Percentiles rank a stretch among this genome's conserved stretches.
Conservation (phyloP, 2,113 vertebrate species). For the Hippocampus barbouri region DNA sequence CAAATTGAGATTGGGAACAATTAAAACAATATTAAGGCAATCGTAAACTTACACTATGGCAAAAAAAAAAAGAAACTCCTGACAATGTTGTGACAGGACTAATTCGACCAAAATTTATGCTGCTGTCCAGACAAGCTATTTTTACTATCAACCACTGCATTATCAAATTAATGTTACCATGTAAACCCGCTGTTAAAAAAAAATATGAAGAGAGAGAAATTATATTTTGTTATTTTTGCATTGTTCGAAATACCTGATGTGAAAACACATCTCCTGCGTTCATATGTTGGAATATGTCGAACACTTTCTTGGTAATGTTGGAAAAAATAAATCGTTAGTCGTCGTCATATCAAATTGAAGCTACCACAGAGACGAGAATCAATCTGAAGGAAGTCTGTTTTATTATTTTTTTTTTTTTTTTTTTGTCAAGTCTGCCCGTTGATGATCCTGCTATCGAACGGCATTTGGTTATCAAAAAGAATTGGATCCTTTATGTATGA, state of each 20-base stretch:
- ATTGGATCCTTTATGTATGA: conserved; percentile 46
- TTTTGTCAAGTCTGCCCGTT: not conserved
- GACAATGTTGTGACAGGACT: not conserved
- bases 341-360: not conserved
- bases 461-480: conserved; percentile 17
- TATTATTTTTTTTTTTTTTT: no score
- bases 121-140: not conserved
- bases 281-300: not conserved
- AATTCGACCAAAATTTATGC: not conserved
- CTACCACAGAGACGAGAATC: not conserved
- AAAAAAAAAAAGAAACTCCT: not conserved
- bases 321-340: not conserved
- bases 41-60: not conserved
- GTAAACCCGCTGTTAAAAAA: not conserved
- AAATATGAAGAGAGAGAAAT: not conserved
- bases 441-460: conserved; percentile 12
- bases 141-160: not conserved
- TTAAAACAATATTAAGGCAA: not conserved
- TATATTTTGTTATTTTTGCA: not conserved
- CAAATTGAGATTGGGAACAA: not conserved
- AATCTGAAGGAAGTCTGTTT: not conserved
- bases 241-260: not conserved
- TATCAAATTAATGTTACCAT: not conserved
- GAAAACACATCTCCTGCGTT: not conserved
- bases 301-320: not conserved